Evolutionary conservation across 2,888 invertebrate species (phyloP).

Genomic region (Hirtodrosophila trivittata): DNA sequence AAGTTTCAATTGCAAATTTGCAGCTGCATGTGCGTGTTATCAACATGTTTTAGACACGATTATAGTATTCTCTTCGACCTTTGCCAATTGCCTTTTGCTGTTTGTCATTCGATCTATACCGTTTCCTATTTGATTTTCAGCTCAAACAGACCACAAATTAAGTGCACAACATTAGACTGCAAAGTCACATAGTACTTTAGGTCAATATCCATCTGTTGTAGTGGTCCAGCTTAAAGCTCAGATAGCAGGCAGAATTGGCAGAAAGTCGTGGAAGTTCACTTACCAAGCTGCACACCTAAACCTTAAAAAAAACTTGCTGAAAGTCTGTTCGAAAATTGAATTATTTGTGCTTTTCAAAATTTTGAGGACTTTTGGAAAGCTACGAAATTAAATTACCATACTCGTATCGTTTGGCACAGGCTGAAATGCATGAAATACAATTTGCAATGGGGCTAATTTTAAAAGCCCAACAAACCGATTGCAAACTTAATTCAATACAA

Average conservation of each 20-base stretch:
- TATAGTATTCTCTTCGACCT: conserved; percentile 11
- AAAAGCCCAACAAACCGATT: conserved; percentile 24
- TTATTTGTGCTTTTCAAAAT: conserved; percentile 15
- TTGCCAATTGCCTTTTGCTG: conserved; percentile 29
- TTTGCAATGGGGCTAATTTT: conserved; percentile 7
- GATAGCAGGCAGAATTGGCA: too few species aligned
- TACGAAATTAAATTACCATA: conserved; percentile 53
- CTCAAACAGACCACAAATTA: conserved; percentile 45
- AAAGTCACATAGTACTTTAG: conserved; percentile 18
- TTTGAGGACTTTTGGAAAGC: conserved; percentile 12
- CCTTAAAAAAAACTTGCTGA: too few species aligned
- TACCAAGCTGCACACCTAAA: too few species aligned
- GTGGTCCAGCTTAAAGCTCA: too few species aligned
- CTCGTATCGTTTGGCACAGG: conserved; percentile 6
- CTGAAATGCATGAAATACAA: conserved; percentile 11
- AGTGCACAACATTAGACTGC: conserved; percentile 24
- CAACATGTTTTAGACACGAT: conserved; percentile 40
- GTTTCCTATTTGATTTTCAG: conserved; percentile 33
- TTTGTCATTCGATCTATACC: conserved; percentile 22
- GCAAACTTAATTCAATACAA: conserved; percentile 25
- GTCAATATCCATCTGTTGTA: background rate
- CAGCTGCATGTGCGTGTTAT: conserved; percentile 38
- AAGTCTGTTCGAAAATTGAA: too few species aligned
- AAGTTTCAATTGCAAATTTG: conserved; percentile 2
- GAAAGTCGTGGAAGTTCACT: background rate